Evolutionary conservation across 2,888 invertebrate species (phyloP).

Genomic region (Pyralis farinalis): DNA sequence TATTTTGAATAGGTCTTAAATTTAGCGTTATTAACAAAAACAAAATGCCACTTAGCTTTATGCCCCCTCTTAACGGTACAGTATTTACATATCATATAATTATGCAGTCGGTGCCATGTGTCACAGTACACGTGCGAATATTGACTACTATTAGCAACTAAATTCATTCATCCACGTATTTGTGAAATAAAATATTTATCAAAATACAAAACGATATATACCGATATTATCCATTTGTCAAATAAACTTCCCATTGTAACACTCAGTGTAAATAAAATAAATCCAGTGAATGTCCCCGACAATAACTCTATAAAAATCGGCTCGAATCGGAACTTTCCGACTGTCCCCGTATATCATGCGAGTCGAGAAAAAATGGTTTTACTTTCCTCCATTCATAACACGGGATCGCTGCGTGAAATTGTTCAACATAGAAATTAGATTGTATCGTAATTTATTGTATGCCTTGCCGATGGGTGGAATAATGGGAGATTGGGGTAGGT

Average conservation of each 20-base stretch:
- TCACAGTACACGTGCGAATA: too few species aligned
- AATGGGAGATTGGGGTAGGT: neutral
- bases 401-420: slow-evolving; percentile 14
- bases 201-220: neutral
- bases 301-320: slow-evolving; percentile 34
- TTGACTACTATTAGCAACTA: too few species aligned
- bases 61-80: too few species aligned
- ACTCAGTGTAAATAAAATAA: slow-evolving; percentile 30
- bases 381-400: slow-evolving; percentile 10
- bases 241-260: slow-evolving; percentile 19
- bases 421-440: slow-evolving; percentile 7
- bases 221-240: neutral
- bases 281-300: slow-evolving; percentile 24
- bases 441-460: slow-evolving; percentile 18
- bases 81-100: too few species aligned
- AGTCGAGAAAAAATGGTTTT: slow-evolving; percentile 11
- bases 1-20: too few species aligned
- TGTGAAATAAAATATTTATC: too few species aligned
- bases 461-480: neutral
- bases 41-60: too few species aligned
- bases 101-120: too few species aligned
- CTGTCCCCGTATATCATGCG: slow-evolving; percentile 18
- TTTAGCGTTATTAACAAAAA: too few species aligned
- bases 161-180: too few species aligned
- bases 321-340: slow-evolving; percentile 12